Conservation (phyloP, 2,888 invertebrate species). For the Miltochrista miniata region DNA sequence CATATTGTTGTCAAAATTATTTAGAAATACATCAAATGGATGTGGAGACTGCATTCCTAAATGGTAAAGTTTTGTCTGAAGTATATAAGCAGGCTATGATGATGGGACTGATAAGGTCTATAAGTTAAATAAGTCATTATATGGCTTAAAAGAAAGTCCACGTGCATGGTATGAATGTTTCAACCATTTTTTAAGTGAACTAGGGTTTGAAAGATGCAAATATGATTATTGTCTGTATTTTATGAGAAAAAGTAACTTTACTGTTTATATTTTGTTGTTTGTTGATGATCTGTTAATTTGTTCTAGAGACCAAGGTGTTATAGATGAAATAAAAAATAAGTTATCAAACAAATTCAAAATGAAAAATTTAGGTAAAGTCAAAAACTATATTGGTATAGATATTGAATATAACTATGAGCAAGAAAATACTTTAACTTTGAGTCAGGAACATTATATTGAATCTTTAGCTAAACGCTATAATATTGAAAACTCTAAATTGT, state of each 20-base stretch:
- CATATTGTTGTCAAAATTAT: too few relatives aligned
- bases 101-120: background rate
- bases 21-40: too few relatives aligned
- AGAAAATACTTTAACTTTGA: background rate
- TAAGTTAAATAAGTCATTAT: too few relatives aligned
- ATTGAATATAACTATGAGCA: conserved; percentile 2
- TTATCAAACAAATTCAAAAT: background rate
- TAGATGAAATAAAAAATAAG: background rate
- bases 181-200: background rate
- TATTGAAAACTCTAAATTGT: too few relatives aligned
- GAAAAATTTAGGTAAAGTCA: conserved; percentile 5
- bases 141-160: too few relatives aligned
- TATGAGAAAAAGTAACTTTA: background rate
- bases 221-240: background rate
- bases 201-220: background rate
- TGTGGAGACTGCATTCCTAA: too few relatives aligned
- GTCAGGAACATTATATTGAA: conserved; percentile 1
- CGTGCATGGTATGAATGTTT: background rate
- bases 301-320: background rate
- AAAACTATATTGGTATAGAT: conserved; percentile 5
- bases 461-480: background rate
- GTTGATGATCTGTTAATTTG: background rate
- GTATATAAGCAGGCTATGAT: too few relatives aligned
- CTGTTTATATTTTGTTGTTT: background rate
- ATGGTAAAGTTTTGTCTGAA: too few relatives aligned